Evolutionary conservation across 2,888 invertebrate species (phyloP).

Genomic region (Catocala fraxini): DNA sequence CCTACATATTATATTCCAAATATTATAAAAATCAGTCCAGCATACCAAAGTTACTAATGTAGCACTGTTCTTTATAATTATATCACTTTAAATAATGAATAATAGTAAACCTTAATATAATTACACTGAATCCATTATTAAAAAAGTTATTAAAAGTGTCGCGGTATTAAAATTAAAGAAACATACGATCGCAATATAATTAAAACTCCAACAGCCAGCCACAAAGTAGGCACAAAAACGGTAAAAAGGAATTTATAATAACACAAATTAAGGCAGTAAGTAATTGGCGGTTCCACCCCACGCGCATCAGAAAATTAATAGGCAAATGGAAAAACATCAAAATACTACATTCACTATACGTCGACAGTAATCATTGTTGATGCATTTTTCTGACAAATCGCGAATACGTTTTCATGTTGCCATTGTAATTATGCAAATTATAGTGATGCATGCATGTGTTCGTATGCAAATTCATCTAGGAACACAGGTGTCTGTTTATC

Average conservation of each 20-base stretch:
- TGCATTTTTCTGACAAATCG: constrained; percentile 57
- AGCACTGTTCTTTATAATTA: too few relatives aligned
- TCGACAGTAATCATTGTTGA: constrained; percentile 45
- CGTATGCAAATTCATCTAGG: constrained; percentile 63
- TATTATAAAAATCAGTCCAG: too few relatives aligned
- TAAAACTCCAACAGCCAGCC: not conserved
- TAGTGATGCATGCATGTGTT: constrained; percentile 50
- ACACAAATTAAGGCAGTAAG: constrained; percentile 46
- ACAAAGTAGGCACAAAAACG: constrained; percentile 26
- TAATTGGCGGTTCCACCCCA: constrained; percentile 47
- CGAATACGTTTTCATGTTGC: constrained; percentile 50
- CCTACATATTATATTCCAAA: too few relatives aligned
- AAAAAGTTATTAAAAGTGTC: too few relatives aligned
- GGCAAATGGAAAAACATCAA: constrained; percentile 46
- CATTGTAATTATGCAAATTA: constrained; percentile 71
- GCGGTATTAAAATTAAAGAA: not conserved
- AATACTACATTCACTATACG: constrained; percentile 31
- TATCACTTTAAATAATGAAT: too few relatives aligned
- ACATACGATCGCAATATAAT: not conserved
- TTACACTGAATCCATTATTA: too few relatives aligned
- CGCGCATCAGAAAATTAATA: constrained; percentile 44
- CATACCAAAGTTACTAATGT: too few relatives aligned
- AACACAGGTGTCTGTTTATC: constrained; percentile 78
- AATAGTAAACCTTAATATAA: too few relatives aligned
- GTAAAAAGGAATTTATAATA: constrained; percentile 39